Evolutionary conservation across 1,140 invertebrate genomes (phyloP).

Genomic region (Nomia melanderi): DNA sequence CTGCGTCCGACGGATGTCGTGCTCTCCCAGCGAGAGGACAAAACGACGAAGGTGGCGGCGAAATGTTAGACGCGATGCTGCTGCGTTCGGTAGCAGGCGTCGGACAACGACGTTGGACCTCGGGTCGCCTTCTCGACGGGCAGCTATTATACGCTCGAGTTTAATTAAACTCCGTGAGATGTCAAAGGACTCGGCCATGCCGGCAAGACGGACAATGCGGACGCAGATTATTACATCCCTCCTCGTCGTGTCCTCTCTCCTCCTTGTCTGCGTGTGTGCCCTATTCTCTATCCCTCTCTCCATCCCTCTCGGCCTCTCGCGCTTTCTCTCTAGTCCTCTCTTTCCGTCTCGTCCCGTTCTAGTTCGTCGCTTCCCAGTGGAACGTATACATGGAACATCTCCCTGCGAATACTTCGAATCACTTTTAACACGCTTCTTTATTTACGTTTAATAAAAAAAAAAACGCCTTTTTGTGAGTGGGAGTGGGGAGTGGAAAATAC

Average conservation of each 20-base stretch:
- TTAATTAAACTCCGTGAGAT: conserved; percentile 79
- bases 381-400: neutral
- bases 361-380: neutral
- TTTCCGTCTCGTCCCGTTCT: neutral
- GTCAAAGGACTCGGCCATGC: conserved; percentile 77
- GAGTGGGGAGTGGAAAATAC: too few relatives aligned
- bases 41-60: conserved; percentile 37
- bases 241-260: conserved; percentile 64
- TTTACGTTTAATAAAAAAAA: too few relatives aligned
- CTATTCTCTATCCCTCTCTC: neutral
- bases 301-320: too few relatives aligned
- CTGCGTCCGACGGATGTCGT: neutral
- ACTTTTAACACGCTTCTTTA: neutral
- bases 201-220: conserved; percentile 78
- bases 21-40: neutral
- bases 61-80: conserved; percentile 49
- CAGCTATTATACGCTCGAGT: conserved; percentile 73
- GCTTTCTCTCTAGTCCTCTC: too few relatives aligned
- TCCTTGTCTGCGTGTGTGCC: conserved; percentile 9
- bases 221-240: conserved; percentile 79
- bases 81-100: conserved; percentile 44
- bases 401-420: neutral
- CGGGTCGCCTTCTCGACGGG: conserved; percentile 60
- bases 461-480: too few relatives aligned
- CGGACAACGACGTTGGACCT: conserved; percentile 55